Percentiles rank a stretch among this genome's conserved stretches.
Conservation (phyloP, 2,797 vertebrate genomes). For the Epinephelus malabaricus region DNA sequence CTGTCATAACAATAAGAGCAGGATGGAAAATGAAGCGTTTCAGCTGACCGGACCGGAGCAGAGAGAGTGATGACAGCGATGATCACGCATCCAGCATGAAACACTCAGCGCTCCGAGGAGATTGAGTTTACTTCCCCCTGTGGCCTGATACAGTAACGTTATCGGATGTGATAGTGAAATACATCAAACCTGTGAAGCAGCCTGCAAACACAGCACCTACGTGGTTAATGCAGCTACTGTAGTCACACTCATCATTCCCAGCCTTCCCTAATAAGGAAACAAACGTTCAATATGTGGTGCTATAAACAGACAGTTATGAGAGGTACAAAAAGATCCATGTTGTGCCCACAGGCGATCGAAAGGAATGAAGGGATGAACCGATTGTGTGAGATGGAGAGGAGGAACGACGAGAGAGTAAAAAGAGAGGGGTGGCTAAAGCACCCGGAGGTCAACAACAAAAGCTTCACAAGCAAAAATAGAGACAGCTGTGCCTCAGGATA, state of each 20-base stretch:
- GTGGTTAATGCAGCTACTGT: not conserved
- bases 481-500: constrained; percentile 71
- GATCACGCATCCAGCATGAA: constrained; percentile 35
- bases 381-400: constrained; percentile 24
- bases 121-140: constrained; percentile 13
- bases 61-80: constrained; percentile 19
- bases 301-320: constrained; percentile 53
- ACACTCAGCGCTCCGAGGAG: constrained; percentile 21
- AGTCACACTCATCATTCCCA: constrained; percentile 6
- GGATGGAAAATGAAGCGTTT: constrained; percentile 49
- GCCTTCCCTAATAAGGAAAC: constrained; percentile 26
- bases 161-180: constrained; percentile 22
- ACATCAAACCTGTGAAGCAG: constrained; percentile 6
- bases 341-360: constrained; percentile 49
- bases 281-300: constrained; percentile 4
- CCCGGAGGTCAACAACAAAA: constrained; percentile 72
- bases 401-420: constrained; percentile 28
- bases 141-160: constrained; percentile 3
- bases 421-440: constrained; percentile 50
- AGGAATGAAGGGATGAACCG: constrained; percentile 41
- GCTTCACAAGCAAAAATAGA: constrained; percentile 60
- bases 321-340: constrained; percentile 32
- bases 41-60: constrained; percentile 52
- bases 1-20: constrained; percentile 62
- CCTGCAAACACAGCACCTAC: not conserved